Conservation (phyloP, 2,888 invertebrate genomes). For the Ypsolopha sequella region DNA sequence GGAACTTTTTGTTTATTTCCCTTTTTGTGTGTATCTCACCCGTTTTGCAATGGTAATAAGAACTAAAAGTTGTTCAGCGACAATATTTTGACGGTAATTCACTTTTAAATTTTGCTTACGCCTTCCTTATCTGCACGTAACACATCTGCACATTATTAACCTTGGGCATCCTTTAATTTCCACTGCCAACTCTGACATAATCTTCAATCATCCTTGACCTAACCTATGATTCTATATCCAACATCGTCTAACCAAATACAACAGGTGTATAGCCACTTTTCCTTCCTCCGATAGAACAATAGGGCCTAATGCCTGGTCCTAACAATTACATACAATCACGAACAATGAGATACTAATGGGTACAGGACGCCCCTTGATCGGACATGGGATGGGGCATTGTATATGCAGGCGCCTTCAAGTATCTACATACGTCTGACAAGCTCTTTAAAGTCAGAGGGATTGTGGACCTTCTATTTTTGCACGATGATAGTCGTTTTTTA, state of each 20-base stretch:
- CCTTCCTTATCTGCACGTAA: not conserved
- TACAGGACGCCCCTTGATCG: slow-evolving; percentile 12
- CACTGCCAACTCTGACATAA: not conserved
- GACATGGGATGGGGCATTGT: slow-evolving; percentile 1
- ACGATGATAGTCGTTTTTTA: too few relatives aligned
- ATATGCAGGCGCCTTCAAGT: not conserved
- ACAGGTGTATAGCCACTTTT: not conserved
- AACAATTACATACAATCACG: slow-evolving; percentile 2
- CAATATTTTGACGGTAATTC: not conserved
- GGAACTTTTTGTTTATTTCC: not conserved
- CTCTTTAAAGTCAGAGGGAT: not conserved
- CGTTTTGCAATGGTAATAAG: not conserved
- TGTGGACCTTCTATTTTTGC: too few relatives aligned
- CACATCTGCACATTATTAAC: not conserved
- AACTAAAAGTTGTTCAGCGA: not conserved
- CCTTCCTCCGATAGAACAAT: slow-evolving; percentile 23
- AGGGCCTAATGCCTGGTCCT: slow-evolving; percentile 22
- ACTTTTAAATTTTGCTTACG: not conserved
- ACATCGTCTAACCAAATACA: not conserved
- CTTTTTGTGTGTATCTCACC: not conserved
- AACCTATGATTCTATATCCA: not conserved
- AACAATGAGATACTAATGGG: slow-evolving; percentile 32
- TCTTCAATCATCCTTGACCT: not conserved
- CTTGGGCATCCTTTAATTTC: not conserved
- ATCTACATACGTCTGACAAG: not conserved